Evolutionary conservation across 2,797 vertebrate species (phyloP).

Genomic region (Salmo trutta): DNA sequence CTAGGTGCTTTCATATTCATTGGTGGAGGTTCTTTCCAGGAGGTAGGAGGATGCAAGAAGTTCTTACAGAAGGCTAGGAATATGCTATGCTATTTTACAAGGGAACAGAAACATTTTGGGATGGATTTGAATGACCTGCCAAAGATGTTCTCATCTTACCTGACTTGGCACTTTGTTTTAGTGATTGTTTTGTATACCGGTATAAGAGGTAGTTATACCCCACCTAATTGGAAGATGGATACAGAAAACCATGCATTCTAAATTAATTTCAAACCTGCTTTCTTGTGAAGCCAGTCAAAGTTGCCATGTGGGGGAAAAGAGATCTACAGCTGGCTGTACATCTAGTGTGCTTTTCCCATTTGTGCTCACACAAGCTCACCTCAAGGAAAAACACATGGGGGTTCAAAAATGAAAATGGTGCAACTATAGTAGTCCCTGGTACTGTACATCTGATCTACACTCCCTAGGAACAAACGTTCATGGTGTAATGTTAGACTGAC

Average conservation of each 20-base stretch:
- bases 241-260: too few relatives aligned
- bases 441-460: not conserved
- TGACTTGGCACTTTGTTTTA: too few relatives aligned
- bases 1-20: not conserved
- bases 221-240: too few relatives aligned
- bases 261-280: too few relatives aligned
- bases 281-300: too few relatives aligned
- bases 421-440: not conserved
- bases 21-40: not conserved
- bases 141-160: constrained; percentile 29
- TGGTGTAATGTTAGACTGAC: not conserved
- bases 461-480: not conserved
- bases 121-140: constrained; percentile 22
- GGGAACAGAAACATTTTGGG: constrained; percentile 5
- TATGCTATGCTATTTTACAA: constrained; percentile 1
- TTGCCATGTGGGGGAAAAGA: not conserved
- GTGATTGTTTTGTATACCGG: too few relatives aligned
- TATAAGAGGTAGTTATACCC: too few relatives aligned
- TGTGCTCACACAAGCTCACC: too few relatives aligned
- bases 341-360: not conserved
- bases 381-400: not conserved
- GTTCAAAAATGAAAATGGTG: not conserved
- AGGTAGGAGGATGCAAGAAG: not conserved
- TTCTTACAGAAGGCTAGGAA: not conserved
- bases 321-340: not conserved